Evolutionary conservation across 2,113 vertebrate genomes (phyloP).

Genomic region (Girardinichthys multiradiatus): DNA sequence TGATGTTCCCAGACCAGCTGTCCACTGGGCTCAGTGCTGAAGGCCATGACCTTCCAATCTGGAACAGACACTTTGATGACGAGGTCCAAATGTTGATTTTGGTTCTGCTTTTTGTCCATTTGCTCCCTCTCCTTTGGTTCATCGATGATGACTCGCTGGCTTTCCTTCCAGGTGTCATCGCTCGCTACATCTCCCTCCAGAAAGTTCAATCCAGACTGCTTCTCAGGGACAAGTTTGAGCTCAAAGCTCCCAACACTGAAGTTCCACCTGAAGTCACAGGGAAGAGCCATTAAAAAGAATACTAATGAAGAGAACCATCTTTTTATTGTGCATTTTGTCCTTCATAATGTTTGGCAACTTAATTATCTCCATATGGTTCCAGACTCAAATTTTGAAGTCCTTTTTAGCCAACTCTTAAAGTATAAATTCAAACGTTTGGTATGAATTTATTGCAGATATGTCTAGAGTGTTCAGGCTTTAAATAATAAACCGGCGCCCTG

Average conservation of each 20-base stretch:
- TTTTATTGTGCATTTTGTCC: too few relatives aligned
- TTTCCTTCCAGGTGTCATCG: conserved; percentile 80
- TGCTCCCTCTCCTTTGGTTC: conserved; percentile 69
- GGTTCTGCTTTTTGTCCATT: conserved; percentile 78
- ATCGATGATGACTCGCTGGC: conserved; percentile 87
- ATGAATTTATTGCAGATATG: too few relatives aligned
- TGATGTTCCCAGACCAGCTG: conserved; percentile 96
- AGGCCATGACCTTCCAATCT: conserved; percentile 98
- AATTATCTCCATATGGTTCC: too few relatives aligned
- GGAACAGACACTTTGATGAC: conserved; percentile 97
- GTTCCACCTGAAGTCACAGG: conserved; percentile 89
- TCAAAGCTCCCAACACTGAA: conserved; percentile 98
- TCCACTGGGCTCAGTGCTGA: conserved; percentile 85
- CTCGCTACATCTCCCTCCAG: conserved; percentile 86
- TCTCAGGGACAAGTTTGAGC: conserved; percentile 89
- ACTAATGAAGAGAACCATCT: too few relatives aligned
- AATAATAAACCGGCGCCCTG: too few relatives aligned
- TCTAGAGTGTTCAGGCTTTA: too few relatives aligned
- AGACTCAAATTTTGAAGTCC: too few relatives aligned
- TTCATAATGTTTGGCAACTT: too few relatives aligned
- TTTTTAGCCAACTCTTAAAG: too few relatives aligned
- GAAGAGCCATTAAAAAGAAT: not conserved
- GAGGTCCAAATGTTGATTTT: conserved; percentile 84
- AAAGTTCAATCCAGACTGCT: conserved; percentile 85
- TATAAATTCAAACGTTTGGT: too few relatives aligned